Conservation (phyloP, 2,797 vertebrate genomes). For the Peromyscus eremicus region DNA sequence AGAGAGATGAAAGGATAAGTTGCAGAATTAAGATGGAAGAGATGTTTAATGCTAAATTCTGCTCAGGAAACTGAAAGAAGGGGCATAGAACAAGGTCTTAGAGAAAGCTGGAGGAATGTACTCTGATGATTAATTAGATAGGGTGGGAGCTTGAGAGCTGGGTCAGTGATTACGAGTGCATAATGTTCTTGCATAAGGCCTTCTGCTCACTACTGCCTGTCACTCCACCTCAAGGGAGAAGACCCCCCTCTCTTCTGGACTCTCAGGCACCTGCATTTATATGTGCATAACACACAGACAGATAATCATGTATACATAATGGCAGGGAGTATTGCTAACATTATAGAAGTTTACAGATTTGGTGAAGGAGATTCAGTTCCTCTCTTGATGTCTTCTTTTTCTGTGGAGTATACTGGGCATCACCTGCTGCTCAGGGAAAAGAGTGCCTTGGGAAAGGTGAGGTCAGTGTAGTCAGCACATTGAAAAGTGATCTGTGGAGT, state of each 20-base stretch:
- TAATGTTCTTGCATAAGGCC: not conserved
- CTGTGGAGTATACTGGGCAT: not conserved
- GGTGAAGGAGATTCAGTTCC: not conserved
- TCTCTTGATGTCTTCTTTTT: slow-evolving; percentile 2
- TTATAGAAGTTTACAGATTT: slow-evolving; percentile 11
- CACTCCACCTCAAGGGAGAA: not conserved
- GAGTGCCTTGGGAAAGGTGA: not conserved
- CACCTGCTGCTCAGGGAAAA: not conserved
- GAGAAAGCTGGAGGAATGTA: not conserved
- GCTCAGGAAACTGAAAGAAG: not conserved
- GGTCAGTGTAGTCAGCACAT: not conserved
- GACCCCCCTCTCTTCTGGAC: not conserved
- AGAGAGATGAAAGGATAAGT: slow-evolving; percentile 23
- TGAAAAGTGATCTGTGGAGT: slow-evolving; percentile 5
- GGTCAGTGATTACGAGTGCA: not conserved
- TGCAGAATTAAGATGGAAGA: not conserved
- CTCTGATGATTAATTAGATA: not conserved
- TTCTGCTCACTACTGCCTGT: not conserved
- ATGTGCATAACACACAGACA: not conserved
- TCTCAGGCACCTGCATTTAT: not conserved
- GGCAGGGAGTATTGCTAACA: not conserved
- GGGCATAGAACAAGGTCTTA: not conserved
- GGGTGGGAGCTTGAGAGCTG: not conserved
- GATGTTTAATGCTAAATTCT: not conserved
- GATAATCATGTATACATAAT: not conserved